Base-by-base conservation (phyloP, 1,140 invertebrate species). In the Caerostris darwini region DNA sequence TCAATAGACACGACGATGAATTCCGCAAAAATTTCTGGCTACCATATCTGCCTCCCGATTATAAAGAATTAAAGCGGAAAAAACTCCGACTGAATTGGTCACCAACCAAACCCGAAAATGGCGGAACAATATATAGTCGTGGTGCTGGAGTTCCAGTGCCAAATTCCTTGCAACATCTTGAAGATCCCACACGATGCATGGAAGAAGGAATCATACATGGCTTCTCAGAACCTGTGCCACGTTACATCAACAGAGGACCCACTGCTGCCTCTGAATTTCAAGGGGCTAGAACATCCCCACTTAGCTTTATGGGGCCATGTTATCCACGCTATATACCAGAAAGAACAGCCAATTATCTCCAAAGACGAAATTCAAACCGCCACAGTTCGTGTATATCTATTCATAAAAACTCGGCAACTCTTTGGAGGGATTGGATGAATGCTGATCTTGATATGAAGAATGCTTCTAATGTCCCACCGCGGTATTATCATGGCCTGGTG, bases 371-470 rank as follows among this genome's bases (percentile, higher is more conserved):
- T 34, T 2, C 59, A 12, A 3, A 3, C 0, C 4, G 19, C 3
- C 91, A 92, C 53, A 69, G 64, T 19, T 14, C 69, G 2, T 92
- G 91, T 8, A 7, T 69, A 2, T 14, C 8, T 17, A 53, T 85
- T 4, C 8, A 3, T 7, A 17, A 69, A 7, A 92, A 67, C 56
- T 92, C 91, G 1, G 91, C 82, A 1, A 92, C 91, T 12, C 57
- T 92, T 5, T 92, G 81, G 59, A 54, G 91, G n/a, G 91, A 92
- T 58, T 5, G 56, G 59, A 92, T 92, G 5, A 92, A 69, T 57
- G 7, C 82, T 14, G 59, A 56, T 69, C n/a, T 92, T 8, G 64
- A 92, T 7, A 67, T 57, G 7, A 34, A 86, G 5, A 7, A 5
- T 0, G 3, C 86, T 61, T 92, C 91, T 19, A n/a, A 54, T 7